phyloP scores from a whole-genome alignment of 2,888 invertebrate genomes.

The Alsophila aescularia region DNA sequence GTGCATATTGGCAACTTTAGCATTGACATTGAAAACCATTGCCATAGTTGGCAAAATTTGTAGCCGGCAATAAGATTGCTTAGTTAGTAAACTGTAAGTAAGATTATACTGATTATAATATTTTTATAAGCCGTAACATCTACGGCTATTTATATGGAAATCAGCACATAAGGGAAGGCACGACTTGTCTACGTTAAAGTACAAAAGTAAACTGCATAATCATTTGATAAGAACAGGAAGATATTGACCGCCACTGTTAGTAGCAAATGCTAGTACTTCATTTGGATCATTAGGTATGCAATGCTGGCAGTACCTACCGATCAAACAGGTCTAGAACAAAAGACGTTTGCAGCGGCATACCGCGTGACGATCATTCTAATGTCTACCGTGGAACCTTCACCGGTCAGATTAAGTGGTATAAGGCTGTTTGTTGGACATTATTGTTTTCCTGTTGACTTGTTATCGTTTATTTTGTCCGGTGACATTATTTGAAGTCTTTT shows the following conservation, averaged over 20 bases:
- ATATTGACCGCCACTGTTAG: background rate
- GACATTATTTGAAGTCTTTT: background rate
- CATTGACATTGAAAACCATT: background rate
- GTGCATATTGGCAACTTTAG: too few relatives aligned
- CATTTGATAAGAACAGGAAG: background rate
- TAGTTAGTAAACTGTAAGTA: too few relatives aligned
- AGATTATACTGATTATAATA: too few relatives aligned
- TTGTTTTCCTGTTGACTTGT: conserved; percentile 15
- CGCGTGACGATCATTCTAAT: conserved; percentile 23
- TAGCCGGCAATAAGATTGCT: too few relatives aligned
- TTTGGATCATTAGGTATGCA: conserved; percentile 19
- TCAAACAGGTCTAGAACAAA: conserved; percentile 21
- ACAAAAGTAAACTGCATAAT: background rate
- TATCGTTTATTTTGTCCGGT: background rate
- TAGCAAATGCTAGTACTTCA: background rate
- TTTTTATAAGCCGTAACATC: too few relatives aligned
- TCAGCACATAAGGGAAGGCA: background rate
- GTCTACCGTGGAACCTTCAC: conserved; percentile 14
- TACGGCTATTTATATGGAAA: too few relatives aligned
- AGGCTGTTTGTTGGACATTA: conserved; percentile 11
- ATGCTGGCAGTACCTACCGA: conserved; percentile 4
- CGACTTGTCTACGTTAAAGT: too few relatives aligned
- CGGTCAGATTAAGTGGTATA: conserved; percentile 21
- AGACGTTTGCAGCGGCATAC: conserved; percentile 7
- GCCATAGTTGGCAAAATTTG: too few relatives aligned